Evolutionary conservation across 2,888 invertebrate species (phyloP).

Genomic region (Cataglyphis cursor): DNA sequence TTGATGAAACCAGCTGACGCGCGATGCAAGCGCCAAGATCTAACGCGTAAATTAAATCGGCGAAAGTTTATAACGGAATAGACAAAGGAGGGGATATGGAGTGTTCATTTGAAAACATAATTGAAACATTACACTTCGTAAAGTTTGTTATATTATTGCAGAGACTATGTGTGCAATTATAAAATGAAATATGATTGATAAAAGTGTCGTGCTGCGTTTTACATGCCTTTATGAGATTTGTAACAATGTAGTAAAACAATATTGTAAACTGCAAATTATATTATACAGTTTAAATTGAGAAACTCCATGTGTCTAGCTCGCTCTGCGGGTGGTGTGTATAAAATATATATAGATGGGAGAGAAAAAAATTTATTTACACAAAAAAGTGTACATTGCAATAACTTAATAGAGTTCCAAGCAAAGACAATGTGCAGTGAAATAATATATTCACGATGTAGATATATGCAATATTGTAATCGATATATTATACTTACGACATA

Average conservation of each 20-base stretch:
- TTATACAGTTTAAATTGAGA: slow-evolving; percentile 1
- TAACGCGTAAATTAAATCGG: slow-evolving; percentile 33
- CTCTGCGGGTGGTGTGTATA: not conserved
- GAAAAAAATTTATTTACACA: not conserved
- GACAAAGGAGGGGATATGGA: not conserved
- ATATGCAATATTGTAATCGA: not conserved
- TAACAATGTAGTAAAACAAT: slow-evolving; percentile 2
- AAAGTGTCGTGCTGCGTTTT: not conserved
- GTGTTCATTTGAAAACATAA: slow-evolving; percentile 16
- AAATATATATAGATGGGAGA: not conserved
- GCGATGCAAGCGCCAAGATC: slow-evolving; percentile 11
- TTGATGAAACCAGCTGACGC: slow-evolving; percentile 34
- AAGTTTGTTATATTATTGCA: not conserved
- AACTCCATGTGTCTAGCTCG: not conserved
- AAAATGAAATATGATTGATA: slow-evolving; percentile 12
- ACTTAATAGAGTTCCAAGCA: not conserved
- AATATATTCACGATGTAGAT: not conserved
- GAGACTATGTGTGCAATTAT: not conserved
- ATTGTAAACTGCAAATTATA: not conserved
- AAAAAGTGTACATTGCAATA: not conserved
- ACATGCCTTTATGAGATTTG: not conserved
- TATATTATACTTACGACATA: not conserved
- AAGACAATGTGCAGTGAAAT: not conserved
- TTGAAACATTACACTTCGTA: not conserved
- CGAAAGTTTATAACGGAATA: slow-evolving; percentile 13